A percentile compares a stretch with the other conserved stretches of the same genome.
These are phyloP conservation scores for Mastigias papua DNA, from an alignment of 30 jellyfish, hydroid and myxozoan genomes.

Conservation along the genomic window DNA sequence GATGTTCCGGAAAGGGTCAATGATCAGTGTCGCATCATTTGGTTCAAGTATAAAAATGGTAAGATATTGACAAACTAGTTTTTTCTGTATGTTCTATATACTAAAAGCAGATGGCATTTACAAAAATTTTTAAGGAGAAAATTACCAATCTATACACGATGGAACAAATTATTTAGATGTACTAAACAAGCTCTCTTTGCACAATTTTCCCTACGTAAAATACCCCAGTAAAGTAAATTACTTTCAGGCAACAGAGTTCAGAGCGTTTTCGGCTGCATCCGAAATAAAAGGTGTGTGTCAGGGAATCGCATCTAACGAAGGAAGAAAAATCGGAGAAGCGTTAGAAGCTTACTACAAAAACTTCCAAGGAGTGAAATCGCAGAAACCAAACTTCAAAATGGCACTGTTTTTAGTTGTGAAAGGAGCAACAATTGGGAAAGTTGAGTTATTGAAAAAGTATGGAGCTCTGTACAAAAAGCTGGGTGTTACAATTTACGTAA, in stretches of 20 bases:
- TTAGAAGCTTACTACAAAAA: conserved; percentile 79
- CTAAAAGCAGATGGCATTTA: not conserved
- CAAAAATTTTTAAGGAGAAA: not conserved
- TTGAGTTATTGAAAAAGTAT: conserved; percentile 70
- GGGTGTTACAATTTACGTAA: conserved; percentile 80
- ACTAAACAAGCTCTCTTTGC: too few relatives aligned
- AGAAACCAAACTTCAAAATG: conserved; percentile 70
- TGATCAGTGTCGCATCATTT: conserved; percentile 83
- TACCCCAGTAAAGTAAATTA: not conserved
- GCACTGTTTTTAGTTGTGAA: conserved; percentile 76
- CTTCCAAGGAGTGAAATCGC: conserved; percentile 75
- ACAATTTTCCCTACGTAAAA: too few relatives aligned
- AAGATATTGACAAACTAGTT: not conserved
- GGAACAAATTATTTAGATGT: not conserved
- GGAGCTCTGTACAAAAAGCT: conserved; percentile 77
- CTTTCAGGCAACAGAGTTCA: conserved; percentile 82
- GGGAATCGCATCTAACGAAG: conserved; percentile 59
- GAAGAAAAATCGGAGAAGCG: conserved; percentile 94
- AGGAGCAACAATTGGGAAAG: conserved; percentile 87
- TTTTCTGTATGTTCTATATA: not conserved
- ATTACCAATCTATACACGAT: too few relatives aligned
- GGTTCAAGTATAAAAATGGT: conserved; percentile 86
- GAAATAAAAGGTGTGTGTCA: conserved; percentile 75
- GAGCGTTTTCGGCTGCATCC: conserved; percentile 77
- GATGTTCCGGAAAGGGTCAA: conserved; percentile 88